Percentiles rank a stretch among this genome's conserved stretches.
These are phyloP conservation scores for Hedya salicella DNA, from an alignment of 2,888 invertebrate genomes.

Conservation along the genomic window DNA sequence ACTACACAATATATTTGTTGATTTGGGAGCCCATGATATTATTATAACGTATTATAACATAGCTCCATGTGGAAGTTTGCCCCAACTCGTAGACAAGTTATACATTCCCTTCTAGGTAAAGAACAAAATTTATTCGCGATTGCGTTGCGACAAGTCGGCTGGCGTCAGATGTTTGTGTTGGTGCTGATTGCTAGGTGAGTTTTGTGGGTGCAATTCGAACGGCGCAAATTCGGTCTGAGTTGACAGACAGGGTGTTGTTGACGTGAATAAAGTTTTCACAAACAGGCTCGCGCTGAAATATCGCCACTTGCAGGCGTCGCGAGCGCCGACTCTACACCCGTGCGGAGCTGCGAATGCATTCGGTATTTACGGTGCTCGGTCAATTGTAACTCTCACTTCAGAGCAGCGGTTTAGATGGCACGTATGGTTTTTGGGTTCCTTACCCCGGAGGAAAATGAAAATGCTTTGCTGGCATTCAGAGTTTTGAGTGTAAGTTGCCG, in stretches of 20 bases:
- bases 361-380: constrained; percentile 40
- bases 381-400: background rate
- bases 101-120: constrained; percentile 36
- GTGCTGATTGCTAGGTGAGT: constrained; percentile 52
- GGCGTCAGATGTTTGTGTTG: constrained; percentile 47
- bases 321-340: constrained; percentile 59
- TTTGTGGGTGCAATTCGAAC: constrained; percentile 56
- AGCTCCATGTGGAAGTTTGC: background rate
- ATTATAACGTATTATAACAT: background rate
- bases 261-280: constrained; percentile 75
- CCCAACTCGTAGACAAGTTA: constrained; percentile 21
- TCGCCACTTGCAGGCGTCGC: constrained; percentile 76
- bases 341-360: constrained; percentile 55
- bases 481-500: too few species aligned
- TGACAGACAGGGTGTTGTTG: constrained; percentile 68
- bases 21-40: background rate
- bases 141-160: constrained; percentile 24
- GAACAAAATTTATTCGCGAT: constrained; percentile 36
- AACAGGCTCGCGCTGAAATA: constrained; percentile 64
- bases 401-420: background rate
- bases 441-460: too few species aligned
- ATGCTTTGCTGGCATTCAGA: too few species aligned
- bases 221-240: constrained; percentile 57
- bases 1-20: background rate
- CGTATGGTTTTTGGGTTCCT: too few species aligned